These are phyloP conservation scores for Metellina segmentata DNA, from an alignment of 2,888 invertebrate species.

Conservation along the genomic window DNA sequence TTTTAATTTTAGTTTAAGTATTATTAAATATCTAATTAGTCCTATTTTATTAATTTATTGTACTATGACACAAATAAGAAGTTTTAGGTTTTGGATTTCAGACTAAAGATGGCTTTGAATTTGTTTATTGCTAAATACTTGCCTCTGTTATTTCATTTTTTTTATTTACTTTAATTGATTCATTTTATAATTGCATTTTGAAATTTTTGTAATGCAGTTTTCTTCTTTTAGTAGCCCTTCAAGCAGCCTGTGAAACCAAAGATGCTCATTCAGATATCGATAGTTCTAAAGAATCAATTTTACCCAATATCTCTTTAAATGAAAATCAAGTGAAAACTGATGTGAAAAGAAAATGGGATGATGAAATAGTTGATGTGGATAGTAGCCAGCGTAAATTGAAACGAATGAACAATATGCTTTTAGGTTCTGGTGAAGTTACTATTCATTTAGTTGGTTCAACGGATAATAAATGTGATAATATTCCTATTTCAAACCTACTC, in stretches of 20 bases:
- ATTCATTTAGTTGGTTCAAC: conserved; percentile 45
- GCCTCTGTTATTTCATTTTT: neutral
- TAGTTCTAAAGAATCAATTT: conserved; percentile 17
- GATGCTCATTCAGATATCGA: conserved; percentile 44
- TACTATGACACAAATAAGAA: too few relatives aligned
- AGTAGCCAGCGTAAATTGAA: conserved; percentile 57
- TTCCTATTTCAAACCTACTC: conserved; percentile 58
- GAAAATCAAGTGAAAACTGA: conserved; percentile 54
- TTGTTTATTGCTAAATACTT: too few relatives aligned
- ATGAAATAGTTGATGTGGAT: conserved; percentile 45
- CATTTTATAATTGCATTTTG: neutral
- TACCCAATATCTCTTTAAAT: conserved; percentile 8
- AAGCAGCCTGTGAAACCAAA: conserved; percentile 71
- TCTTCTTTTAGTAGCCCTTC: conserved; percentile 63
- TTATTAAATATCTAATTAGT: too few relatives aligned
- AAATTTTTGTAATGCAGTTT: neutral
- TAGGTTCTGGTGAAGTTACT: conserved; percentile 55
- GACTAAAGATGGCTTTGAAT: too few relatives aligned
- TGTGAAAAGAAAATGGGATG: conserved; percentile 66
- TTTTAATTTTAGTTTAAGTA: too few relatives aligned
- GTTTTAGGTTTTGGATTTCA: too few relatives aligned
- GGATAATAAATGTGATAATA: conserved; percentile 54
- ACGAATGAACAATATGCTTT: conserved; percentile 53
- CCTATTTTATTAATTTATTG: too few relatives aligned
- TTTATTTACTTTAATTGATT: neutral